Evolutionary conservation across 2,797 vertebrate genomes (phyloP).

Genomic region (Fratercula arctica): DNA sequence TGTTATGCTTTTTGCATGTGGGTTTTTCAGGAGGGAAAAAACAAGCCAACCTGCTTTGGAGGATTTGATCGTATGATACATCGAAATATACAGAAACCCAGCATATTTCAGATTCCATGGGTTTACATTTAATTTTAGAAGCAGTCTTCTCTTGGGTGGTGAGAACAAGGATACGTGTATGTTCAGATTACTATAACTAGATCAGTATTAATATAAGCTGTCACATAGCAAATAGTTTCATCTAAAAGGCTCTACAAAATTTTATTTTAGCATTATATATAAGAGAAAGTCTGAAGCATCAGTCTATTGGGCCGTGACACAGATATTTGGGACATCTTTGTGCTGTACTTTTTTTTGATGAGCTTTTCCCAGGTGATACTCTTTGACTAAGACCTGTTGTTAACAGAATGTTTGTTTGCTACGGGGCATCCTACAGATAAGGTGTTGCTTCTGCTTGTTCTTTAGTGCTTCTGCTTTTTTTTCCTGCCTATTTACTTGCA

Average conservation of each 20-base stretch:
- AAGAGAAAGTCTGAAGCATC: neutral
- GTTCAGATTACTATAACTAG: neutral
- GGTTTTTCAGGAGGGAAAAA: neutral
- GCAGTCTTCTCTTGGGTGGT: neutral
- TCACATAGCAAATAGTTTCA: neutral
- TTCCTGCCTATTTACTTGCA: neutral
- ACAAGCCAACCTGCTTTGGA: neutral
- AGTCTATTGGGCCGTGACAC: neutral
- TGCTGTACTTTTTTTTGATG: neutral
- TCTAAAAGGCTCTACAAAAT: neutral
- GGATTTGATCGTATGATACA: rapidly evolving
- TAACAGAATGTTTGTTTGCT: neutral
- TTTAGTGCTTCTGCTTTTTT: neutral
- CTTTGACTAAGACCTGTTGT: neutral
- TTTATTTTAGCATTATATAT: neutral
- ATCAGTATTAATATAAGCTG: neutral
- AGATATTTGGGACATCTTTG: neutral
- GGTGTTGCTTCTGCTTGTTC: neutral
- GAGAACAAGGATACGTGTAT: neutral
- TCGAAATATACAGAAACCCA: neutral
- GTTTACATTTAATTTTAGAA: neutral
- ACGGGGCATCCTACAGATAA: neutral
- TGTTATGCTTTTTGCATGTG: neutral
- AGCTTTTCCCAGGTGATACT: neutral
- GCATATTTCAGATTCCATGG: neutral